phyloP scores from a whole-genome alignment of 2,888 invertebrate genomes.

The Macaria liturata region DNA sequence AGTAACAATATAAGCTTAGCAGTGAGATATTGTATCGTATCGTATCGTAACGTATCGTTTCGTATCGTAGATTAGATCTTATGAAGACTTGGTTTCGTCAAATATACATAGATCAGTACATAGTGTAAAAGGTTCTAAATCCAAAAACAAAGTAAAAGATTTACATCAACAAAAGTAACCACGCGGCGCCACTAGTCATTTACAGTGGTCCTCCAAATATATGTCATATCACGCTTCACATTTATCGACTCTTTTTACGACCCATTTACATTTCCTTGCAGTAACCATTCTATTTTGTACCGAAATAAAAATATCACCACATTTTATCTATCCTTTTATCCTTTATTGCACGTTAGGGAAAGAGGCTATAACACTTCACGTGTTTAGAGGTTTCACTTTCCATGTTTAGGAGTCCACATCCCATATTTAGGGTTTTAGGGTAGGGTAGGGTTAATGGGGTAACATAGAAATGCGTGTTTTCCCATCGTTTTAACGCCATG shows the following conservation, averaged over 20 bases:
- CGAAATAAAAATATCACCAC: slow-evolving; percentile 18
- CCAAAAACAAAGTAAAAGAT: no score
- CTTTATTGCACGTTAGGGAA: slow-evolving; percentile 19
- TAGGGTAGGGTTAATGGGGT: slow-evolving; percentile 24
- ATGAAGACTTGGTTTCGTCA: no score
- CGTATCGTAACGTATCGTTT: no score
- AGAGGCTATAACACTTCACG: slow-evolving; percentile 24
- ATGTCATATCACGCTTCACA: background rate
- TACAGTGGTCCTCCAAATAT: background rate
- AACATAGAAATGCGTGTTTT: slow-evolving; percentile 24
- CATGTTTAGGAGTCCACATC: slow-evolving; percentile 13
- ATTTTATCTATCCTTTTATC: slow-evolving; percentile 15
- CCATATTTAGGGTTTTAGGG: slow-evolving; percentile 14
- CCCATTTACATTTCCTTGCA: slow-evolving; percentile 1
- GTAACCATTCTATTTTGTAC: slow-evolving; percentile 7
- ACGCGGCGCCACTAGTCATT: no score
- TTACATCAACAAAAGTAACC: no score
- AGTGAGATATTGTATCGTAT: no score
- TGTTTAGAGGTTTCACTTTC: slow-evolving; percentile 20
- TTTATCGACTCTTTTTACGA: slow-evolving; percentile 1
- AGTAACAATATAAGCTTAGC: no score
- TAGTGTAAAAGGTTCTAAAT: no score
- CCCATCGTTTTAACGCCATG: slow-evolving; percentile 20
- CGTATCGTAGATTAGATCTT: no score
- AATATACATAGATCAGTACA: no score